Conservation (phyloP, 2,888 invertebrate genomes). For the Leucophenga maculata region DNA sequence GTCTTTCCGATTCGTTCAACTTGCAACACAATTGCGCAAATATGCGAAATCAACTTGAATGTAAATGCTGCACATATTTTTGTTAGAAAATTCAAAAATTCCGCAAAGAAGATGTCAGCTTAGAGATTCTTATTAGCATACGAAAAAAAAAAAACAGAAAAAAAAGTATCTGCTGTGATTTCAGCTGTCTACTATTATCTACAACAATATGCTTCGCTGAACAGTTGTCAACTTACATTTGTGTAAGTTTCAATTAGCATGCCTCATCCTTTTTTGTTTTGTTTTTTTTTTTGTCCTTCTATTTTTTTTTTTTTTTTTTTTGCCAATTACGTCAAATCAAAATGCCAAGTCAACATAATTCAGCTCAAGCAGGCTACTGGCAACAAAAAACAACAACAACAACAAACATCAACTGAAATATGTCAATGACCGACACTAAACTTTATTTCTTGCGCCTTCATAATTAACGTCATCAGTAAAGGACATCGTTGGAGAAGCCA, state of each 20-base stretch:
- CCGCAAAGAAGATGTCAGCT: neutral
- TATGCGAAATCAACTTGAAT: neutral
- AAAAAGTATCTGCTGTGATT: neutral
- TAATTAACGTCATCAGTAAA: conserved; percentile 25
- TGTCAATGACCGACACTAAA: conserved; percentile 28
- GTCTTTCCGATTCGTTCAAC: conserved; percentile 14
- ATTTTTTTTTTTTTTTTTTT: no score
- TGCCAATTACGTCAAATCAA: conserved; percentile 6
- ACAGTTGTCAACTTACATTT: conserved; percentile 15
- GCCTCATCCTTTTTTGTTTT: no score
- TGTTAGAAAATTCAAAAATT: neutral
- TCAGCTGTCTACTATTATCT: neutral
- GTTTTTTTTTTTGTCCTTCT: no score
- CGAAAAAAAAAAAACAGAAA: no score
- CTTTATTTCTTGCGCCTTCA: conserved; percentile 19
- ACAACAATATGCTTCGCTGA: neutral
- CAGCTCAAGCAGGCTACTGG: neutral
- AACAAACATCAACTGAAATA: conserved; percentile 15
- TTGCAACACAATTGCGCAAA: conserved; percentile 23
- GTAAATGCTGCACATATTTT: neutral
- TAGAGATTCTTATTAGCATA: neutral
- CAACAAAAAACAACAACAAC: neutral
- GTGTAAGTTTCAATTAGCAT: conserved; percentile 25
- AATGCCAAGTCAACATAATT: neutral
- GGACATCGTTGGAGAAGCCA: neutral